Conservation (phyloP, 2,797 vertebrate species). For the Lepilemur ruficaudatus region DNA sequence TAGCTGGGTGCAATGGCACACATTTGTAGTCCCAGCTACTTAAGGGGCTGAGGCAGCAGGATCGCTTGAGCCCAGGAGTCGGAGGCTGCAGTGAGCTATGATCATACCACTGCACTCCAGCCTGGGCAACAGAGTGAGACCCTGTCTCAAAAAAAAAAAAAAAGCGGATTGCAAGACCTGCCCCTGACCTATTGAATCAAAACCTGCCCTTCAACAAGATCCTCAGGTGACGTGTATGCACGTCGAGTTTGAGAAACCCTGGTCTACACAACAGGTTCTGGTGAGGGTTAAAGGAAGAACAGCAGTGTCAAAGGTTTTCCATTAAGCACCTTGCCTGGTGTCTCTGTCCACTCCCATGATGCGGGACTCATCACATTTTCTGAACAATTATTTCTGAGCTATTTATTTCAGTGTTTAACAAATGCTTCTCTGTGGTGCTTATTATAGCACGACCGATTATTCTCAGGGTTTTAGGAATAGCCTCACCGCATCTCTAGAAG, state of each 20-base stretch:
- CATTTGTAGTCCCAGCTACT: neutral
- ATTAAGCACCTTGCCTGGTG: neutral
- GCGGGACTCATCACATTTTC: neutral
- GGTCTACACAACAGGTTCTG: neutral
- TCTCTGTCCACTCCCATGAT: neutral
- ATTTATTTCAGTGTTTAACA: neutral
- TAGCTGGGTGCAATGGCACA: neutral
- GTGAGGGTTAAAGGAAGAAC: neutral
- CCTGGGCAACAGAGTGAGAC: neutral
- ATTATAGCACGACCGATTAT: neutral
- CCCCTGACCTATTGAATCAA: neutral
- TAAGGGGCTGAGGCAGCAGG: neutral
- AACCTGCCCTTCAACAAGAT: neutral
- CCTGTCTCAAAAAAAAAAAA: too few relatives aligned
- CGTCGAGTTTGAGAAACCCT: neutral
- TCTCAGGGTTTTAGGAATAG: neutral
- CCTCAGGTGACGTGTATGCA: neutral
- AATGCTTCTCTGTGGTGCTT: neutral
- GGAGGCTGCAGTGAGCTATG: neutral
- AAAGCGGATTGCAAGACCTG: neutral
- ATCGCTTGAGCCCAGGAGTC: neutral
- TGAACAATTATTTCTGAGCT: neutral
- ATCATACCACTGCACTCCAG: neutral
- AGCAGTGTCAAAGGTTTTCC: neutral
- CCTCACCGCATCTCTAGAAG: neutral